phyloP scores from a whole-genome alignment of 2,113 vertebrate species.

The Toxostoma redivivum region DNA sequence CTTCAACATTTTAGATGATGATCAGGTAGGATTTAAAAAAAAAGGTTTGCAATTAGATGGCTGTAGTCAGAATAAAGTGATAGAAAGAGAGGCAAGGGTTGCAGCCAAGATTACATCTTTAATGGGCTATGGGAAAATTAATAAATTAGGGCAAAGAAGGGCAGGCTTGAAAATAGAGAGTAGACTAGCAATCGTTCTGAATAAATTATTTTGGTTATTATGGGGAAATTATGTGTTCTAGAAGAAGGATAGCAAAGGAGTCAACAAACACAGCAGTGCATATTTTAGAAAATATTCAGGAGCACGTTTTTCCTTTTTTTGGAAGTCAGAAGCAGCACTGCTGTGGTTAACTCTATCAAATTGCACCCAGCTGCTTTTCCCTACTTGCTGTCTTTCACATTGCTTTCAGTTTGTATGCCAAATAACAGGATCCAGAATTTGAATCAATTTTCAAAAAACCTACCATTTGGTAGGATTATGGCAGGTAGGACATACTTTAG shows the following conservation, averaged over 20 bases:
- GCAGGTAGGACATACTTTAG: neutral
- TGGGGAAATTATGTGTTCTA: neutral
- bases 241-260: neutral
- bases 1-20: neutral
- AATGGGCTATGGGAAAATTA: neutral
- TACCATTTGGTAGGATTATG: neutral
- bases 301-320: neutral
- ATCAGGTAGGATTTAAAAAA: neutral
- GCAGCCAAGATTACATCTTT: neutral
- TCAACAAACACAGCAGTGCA: neutral
- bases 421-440: neutral
- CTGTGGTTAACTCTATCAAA: neutral
- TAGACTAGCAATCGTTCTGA: neutral
- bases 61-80: neutral
- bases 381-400: neutral
- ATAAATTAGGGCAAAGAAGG: neutral
- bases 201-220: neutral
- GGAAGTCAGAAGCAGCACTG: neutral
- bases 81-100: neutral
- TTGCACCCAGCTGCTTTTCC: neutral
- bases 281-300: neutral
- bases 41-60: neutral
- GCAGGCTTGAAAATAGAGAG: neutral
- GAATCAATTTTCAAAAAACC: neutral
- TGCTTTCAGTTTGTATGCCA: neutral